Base-by-base conservation (phyloP, 2,797 vertebrate genomes). In the Crocidura indochinensis region DNA sequence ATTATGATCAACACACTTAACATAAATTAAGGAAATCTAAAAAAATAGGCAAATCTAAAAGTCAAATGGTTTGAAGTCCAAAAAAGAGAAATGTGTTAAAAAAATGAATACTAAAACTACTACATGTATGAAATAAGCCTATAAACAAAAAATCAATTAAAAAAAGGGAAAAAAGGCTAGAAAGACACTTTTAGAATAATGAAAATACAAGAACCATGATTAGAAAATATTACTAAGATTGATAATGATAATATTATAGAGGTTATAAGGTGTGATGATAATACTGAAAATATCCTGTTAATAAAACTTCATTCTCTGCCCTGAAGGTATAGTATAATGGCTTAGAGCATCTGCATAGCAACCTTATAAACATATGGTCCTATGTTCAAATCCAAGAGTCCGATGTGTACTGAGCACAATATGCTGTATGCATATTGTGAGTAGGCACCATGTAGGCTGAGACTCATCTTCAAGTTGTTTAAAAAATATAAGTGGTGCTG, bases 11-110 rank as follows among this genome's bases (percentile, higher is more conserved):
- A 47, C 84, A 65, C n/a, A 14, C 74, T 71, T 90, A 89, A 67
- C n/a, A 73, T 53, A 83, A 79, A 85, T 68, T 76, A 77, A 3
- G 17, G 80, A 83, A 69, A 72, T 90, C n/a, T 84, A 91, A 85
- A 15, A 51, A 2, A 71, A 46, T 14, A 49, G 26, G 78, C 80
- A 83, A 90, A 91, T 49, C 15, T 1, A 67, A 94, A 47, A 91
- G 64, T 26, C 31, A 92, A 74, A 4, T 71, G 56, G 56, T 20
- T 20, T 60, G 22, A 60, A 60, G 20, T 20, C 56, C 22, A 19
- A 60, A 60, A 60, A 56, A 56, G 53, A 19, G 56, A 60, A 60
- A 14, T 53, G 51, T 53, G 10, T 38, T 53, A 1, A 90, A 89
- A 82, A 7, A 77, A 19, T 85, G 53, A 68, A 81, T 87, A 31